These are phyloP conservation scores for Ceratosolen solmsi DNA, from an alignment of 1,140 invertebrate genomes.

Conservation along the genomic window DNA sequence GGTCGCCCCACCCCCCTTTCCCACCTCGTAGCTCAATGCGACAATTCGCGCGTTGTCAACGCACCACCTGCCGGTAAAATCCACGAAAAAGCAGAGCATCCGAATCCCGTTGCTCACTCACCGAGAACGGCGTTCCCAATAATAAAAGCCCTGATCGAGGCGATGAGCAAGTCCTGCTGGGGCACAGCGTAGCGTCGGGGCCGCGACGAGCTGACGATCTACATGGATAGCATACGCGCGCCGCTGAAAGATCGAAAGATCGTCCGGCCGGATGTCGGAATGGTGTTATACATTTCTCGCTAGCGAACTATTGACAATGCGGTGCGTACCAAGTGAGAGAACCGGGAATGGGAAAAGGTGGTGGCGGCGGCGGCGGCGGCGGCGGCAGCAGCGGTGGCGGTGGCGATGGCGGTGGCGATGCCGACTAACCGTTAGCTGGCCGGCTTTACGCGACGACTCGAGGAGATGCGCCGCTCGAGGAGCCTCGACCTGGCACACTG, in stretches of 20 bases:
- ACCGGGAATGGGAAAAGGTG: conserved; percentile 55
- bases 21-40: too few relatives aligned
- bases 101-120: neutral
- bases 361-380: neutral
- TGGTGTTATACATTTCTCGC: conserved; percentile 49
- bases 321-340: conserved; percentile 21
- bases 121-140: neutral
- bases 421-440: conserved; percentile 65
- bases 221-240: neutral
- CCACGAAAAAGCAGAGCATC: neutral
- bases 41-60: too few relatives aligned
- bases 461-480: conserved; percentile 10
- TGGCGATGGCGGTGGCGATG: neutral
- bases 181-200: too few relatives aligned
- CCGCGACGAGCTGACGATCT: too few relatives aligned
- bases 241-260: conserved; percentile 1
- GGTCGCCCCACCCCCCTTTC: too few relatives aligned
- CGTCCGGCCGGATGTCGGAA: conserved; percentile 38
- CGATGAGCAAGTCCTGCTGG: too few relatives aligned
- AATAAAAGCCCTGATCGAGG: neutral
- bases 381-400: neutral
- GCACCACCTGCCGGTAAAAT: too few relatives aligned
- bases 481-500: conserved; percentile 53
- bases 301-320: conserved; percentile 22
- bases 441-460: conserved; percentile 58